A percentile compares a stretch with the other conserved stretches of the same genome.
These are phyloP conservation scores for Drosophila fungiperda DNA, from an alignment of 2,888 invertebrate genomes.

Conservation along the genomic window DNA sequence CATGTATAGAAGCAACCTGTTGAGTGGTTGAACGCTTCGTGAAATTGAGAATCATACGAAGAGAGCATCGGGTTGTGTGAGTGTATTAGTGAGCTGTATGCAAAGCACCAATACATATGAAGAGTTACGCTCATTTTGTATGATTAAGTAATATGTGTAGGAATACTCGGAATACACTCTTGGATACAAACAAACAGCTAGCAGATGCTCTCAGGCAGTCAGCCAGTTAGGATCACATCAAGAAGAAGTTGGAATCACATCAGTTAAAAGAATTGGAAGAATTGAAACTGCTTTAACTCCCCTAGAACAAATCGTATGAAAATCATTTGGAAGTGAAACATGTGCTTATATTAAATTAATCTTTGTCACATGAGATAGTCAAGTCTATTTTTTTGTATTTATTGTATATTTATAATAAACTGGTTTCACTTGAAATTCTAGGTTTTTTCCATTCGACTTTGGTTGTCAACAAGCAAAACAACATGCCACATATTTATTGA, in stretches of 20 bases:
- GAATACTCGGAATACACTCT: not conserved
- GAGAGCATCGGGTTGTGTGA: slow-evolving; percentile 27
- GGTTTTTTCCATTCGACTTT: slow-evolving; percentile 34
- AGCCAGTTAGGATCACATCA: slow-evolving; percentile 15
- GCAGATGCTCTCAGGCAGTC: slow-evolving; percentile 24
- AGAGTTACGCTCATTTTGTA: slow-evolving; percentile 10
- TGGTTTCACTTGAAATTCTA: slow-evolving; percentile 23
- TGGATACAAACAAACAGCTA: not conserved
- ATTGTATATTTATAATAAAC: too few relatives aligned
- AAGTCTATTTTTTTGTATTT: not conserved
- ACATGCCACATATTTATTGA: slow-evolving; percentile 1
- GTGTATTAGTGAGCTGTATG: slow-evolving; percentile 37
- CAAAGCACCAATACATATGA: slow-evolving; percentile 33
- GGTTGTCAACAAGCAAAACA: slow-evolving; percentile 25
- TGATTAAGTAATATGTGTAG: not conserved
- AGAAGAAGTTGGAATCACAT: not conserved
- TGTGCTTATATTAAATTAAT: slow-evolving; percentile 1
- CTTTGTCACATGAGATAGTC: not conserved
- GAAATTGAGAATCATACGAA: slow-evolving; percentile 18
- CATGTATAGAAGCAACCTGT: slow-evolving; percentile 2
- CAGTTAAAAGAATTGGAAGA: not conserved
- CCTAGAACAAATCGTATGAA: not conserved
- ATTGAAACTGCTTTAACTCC: not conserved
- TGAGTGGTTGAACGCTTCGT: slow-evolving; percentile 1
- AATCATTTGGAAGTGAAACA: slow-evolving; percentile 1